These are phyloP conservation scores for Micronycteris hirsuta DNA, from an alignment of 2,113 vertebrate species.

Conservation along the genomic window DNA sequence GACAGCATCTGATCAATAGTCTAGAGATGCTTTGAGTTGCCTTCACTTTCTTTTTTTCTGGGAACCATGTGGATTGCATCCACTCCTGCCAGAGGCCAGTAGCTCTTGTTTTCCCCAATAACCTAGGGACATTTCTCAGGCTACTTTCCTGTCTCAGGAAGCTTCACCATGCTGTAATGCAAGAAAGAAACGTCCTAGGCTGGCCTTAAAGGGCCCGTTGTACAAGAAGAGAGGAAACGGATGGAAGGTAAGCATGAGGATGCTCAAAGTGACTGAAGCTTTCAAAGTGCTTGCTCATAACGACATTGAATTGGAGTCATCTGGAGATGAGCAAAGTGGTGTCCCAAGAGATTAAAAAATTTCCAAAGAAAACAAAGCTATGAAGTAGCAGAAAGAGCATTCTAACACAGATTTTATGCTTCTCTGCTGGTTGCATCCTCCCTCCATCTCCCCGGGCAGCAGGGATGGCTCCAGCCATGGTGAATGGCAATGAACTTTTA, in stretches of 20 bases:
- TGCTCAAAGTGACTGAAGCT: neutral
- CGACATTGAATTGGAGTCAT: neutral
- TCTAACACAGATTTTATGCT: neutral
- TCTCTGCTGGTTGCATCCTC: neutral
- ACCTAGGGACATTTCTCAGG: neutral
- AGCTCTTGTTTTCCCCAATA: neutral
- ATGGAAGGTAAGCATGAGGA: neutral
- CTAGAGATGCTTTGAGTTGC: neutral
- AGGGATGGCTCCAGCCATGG: neutral
- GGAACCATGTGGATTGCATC: rapidly evolving
- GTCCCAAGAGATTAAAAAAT: neutral
- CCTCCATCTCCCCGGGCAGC: neutral
- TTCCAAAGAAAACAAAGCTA: neutral
- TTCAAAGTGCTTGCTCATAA: neutral
- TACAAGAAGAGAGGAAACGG: neutral
- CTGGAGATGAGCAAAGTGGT: neutral
- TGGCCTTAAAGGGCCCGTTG: neutral
- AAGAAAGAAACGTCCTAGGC: neutral
- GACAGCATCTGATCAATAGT: neutral
- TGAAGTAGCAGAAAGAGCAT: neutral
- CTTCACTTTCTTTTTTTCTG: neutral
- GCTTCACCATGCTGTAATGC: neutral
- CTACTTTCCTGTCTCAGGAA: neutral
- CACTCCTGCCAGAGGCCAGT: neutral
- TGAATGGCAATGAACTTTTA: conserved; percentile 70